Conservation (phyloP, 2,113 vertebrate genomes). For the Megaceryle maxima region DNA sequence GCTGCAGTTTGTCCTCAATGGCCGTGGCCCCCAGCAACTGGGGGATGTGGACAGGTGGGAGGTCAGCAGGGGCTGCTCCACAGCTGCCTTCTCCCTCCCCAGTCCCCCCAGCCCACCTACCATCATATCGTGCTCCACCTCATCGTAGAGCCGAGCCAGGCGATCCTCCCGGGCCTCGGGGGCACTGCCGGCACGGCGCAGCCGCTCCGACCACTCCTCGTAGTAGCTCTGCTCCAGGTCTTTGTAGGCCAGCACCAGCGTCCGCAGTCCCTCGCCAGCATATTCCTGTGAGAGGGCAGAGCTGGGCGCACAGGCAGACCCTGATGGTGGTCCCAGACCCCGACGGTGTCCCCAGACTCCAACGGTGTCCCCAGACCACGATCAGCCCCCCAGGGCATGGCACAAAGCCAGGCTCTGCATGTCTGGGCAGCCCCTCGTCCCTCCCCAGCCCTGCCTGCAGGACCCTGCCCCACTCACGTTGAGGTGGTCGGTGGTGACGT, state of each 20-base stretch:
- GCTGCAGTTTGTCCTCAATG: slow-evolving; percentile 94
- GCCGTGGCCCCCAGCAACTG: slow-evolving; percentile 92
- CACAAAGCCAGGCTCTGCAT: too few species aligned
- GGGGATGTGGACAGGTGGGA: background rate
- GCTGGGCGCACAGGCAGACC: background rate
- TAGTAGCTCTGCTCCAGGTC: slow-evolving; percentile 90
- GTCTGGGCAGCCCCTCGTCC: too few species aligned
- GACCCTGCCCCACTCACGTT: slow-evolving; percentile 76
- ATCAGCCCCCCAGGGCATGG: too few species aligned
- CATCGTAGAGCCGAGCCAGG: slow-evolving; percentile 86
- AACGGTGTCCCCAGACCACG: too few species aligned
- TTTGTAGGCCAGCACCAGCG: slow-evolving; percentile 87
- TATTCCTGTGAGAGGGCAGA: slow-evolving; percentile 73
- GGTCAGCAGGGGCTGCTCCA: background rate
- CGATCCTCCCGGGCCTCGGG: slow-evolving; percentile 83
- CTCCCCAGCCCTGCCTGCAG: background rate
- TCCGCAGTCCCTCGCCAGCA: slow-evolving; percentile 82
- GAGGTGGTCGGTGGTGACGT: slow-evolving; percentile 87
- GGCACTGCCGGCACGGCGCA: slow-evolving; percentile 76
- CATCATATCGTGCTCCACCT: slow-evolving; percentile 92
- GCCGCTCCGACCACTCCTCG: slow-evolving; percentile 80
- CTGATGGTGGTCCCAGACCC: background rate
- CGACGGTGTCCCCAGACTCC: too few species aligned
- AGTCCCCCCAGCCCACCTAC: slow-evolving; percentile 47
- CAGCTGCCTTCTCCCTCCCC: accelerated